phyloP scores from a whole-genome alignment of 2,113 vertebrate genomes.

The Lagopus muta region DNA sequence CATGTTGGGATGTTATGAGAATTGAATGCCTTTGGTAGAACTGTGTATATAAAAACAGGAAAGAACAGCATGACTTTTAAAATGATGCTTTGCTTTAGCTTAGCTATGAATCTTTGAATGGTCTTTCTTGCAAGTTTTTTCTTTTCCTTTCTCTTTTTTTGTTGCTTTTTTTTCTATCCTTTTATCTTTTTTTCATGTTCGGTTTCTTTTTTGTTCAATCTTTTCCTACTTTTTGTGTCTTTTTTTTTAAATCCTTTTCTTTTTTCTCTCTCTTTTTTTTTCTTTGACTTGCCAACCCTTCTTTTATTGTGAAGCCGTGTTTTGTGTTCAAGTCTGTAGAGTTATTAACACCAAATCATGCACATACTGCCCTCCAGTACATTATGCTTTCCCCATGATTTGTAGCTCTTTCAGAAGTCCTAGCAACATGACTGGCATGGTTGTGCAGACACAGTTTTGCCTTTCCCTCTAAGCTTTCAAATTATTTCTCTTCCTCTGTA shows the following conservation, averaged over 20 bases:
- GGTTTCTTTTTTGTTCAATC: no score
- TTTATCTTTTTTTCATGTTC: not conserved
- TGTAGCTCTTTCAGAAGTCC: not conserved
- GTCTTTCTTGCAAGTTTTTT: not conserved
- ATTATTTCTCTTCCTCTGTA: not conserved
- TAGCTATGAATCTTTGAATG: not conserved
- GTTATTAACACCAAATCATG: not conserved
- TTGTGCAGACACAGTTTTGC: not conserved
- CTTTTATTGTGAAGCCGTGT: not conserved
- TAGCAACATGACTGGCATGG: not conserved
- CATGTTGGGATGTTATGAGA: not conserved
- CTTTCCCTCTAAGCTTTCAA: not conserved
- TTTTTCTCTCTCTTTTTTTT: not conserved
- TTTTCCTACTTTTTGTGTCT: not conserved
- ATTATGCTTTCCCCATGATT: not conserved
- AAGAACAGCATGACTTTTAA: not conserved
- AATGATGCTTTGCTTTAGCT: not conserved
- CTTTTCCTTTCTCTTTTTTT: no score
- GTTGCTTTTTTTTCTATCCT: not conserved
- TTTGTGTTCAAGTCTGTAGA: not conserved
- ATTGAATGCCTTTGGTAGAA: not conserved
- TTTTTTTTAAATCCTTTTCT: not conserved
- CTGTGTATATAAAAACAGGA: not conserved
- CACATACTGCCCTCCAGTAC: not conserved
- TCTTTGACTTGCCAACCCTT: not conserved